These are phyloP conservation scores for Macrobrachium rosenbergii DNA, from an alignment of 1,140 invertebrate species.

Conservation along the genomic window DNA sequence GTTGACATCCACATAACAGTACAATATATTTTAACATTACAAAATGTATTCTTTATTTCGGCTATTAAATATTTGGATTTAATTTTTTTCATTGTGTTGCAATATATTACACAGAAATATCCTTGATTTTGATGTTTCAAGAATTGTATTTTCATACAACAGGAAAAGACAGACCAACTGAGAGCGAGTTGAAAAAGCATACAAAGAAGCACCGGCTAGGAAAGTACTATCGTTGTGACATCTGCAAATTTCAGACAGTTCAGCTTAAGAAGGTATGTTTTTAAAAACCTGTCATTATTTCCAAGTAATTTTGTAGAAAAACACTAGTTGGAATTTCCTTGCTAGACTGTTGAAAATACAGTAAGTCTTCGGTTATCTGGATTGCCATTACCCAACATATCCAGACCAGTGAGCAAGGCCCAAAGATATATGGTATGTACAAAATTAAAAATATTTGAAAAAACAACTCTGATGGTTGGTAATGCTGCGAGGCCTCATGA, in stretches of 20 bases:
- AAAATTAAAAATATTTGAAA: too few relatives aligned
- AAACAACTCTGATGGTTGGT: too few relatives aligned
- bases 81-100: too few relatives aligned
- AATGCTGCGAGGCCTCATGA: too few relatives aligned
- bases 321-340: too few relatives aligned
- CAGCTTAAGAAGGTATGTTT: constrained; percentile 68
- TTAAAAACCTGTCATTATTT: background rate
- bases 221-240: constrained; percentile 68
- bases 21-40: background rate
- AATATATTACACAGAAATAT: background rate
- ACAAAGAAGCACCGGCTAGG: constrained; percentile 68
- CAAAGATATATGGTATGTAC: too few relatives aligned
- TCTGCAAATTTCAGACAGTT: constrained; percentile 68
- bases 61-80: too few relatives aligned
- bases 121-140: background rate
- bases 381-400: too few relatives aligned
- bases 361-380: too few relatives aligned
- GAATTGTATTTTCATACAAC: background rate
- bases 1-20: background rate
- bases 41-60: background rate
- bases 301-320: background rate
- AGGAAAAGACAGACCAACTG: constrained; percentile 68
- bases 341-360: too few relatives aligned
- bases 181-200: constrained; percentile 67
- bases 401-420: too few relatives aligned